phyloP scores from a whole-genome alignment of 2,797 vertebrate genomes.

The Melanotaenia pygmaea region DNA sequence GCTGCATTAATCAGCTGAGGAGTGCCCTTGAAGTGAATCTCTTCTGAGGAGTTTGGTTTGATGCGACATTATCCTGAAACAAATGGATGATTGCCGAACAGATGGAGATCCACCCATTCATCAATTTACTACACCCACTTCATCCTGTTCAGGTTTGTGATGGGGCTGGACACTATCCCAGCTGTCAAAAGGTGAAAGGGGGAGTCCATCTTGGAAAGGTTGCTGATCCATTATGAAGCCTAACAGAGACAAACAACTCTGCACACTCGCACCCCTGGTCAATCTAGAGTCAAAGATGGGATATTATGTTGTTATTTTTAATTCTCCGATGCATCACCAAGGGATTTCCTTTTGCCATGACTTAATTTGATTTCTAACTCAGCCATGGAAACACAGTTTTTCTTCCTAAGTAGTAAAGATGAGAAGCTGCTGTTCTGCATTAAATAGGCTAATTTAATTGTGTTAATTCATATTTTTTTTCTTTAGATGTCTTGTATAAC shows the following conservation, averaged over 20 bases:
- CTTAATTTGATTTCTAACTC: slow-evolving; percentile 25
- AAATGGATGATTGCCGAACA: slow-evolving; percentile 21
- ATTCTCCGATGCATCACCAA: slow-evolving; percentile 14
- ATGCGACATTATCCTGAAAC: slow-evolving; percentile 10
- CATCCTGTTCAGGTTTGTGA: background rate
- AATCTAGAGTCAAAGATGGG: background rate
- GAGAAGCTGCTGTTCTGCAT: slow-evolving; percentile 6
- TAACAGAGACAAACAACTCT: background rate
- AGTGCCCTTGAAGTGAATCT: slow-evolving; percentile 13
- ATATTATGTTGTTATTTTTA: slow-evolving; percentile 24
- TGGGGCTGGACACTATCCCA: background rate
- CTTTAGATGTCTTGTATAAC: background rate
- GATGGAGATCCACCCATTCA: slow-evolving; percentile 31
- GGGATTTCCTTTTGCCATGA: slow-evolving; percentile 30
- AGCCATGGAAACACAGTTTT: slow-evolving; percentile 19
- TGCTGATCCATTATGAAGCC: background rate
- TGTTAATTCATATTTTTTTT: background rate
- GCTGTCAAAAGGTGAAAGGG: background rate
- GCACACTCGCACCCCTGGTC: background rate
- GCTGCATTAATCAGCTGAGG: slow-evolving; percentile 7
- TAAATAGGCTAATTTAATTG: slow-evolving; percentile 2
- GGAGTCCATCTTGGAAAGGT: background rate
- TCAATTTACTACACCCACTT: background rate
- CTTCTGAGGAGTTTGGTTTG: slow-evolving; percentile 14
- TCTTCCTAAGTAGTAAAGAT: slow-evolving; percentile 18